These are phyloP conservation scores for Eulemur mongoz DNA, from an alignment of 2,797 vertebrate genomes.

Conservation along the genomic window DNA sequence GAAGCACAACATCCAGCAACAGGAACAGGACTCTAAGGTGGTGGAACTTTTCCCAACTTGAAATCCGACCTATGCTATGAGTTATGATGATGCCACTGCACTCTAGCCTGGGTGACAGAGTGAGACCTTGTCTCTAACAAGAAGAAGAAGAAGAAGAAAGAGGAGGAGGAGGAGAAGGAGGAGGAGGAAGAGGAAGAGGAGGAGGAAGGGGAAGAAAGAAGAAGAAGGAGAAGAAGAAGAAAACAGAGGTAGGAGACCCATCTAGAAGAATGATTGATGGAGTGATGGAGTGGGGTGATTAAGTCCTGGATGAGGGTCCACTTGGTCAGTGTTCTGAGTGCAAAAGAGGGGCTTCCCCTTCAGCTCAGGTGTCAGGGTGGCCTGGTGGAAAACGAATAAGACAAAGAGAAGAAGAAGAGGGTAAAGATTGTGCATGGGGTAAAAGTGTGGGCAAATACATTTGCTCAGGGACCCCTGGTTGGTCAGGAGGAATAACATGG, in stretches of 20 bases:
- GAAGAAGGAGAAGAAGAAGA: too few species aligned
- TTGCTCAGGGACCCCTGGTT: not conserved
- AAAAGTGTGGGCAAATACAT: not conserved
- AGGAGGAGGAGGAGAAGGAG: too few species aligned
- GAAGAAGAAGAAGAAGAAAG: too few species aligned
- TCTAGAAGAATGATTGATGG: not conserved
- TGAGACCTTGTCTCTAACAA: too few species aligned
- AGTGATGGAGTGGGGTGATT: too few species aligned
- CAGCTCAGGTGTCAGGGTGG: not conserved
- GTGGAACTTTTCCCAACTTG: not conserved
- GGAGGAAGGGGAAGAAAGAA: too few species aligned
- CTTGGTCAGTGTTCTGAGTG: not conserved
- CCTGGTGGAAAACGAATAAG: not conserved
- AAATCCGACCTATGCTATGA: not conserved
- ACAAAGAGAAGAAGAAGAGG: not conserved
- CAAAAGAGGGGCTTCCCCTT: not conserved
- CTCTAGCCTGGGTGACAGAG: too few species aligned
- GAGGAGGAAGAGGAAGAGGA: too few species aligned
- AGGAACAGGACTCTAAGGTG: not conserved
- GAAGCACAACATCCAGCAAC: not conserved
- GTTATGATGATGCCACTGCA: too few species aligned
- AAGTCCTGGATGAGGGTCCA: not conserved
- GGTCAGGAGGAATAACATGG: not conserved
- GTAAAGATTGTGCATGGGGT: rapidly evolving
- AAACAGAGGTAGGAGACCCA: not conserved